phyloP scores from a whole-genome alignment of 1,140 invertebrate genomes.

The Calephelis virginiensis region DNA sequence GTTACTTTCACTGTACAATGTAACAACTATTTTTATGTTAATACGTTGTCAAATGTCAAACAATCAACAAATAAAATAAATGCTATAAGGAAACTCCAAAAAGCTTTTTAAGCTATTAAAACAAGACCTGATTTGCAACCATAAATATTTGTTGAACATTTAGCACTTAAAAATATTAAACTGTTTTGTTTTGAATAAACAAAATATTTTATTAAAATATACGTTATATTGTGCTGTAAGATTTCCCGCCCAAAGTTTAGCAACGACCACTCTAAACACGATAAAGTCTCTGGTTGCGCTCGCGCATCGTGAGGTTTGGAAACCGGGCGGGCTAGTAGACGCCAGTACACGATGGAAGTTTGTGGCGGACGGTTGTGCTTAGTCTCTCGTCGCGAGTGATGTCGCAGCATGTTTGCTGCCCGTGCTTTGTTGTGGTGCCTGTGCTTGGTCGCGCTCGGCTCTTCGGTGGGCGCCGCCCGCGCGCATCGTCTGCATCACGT shows the following conservation, averaged over 20 bases:
- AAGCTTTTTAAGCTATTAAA: too few species aligned
- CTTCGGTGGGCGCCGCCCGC: constrained; percentile 47
- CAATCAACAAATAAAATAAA: too few species aligned
- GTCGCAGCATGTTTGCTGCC: constrained; percentile 68
- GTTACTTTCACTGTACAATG: neutral
- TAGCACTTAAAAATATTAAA: too few species aligned
- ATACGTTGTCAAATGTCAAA: neutral
- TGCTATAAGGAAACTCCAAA: too few species aligned
- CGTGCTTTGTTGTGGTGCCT: constrained; percentile 62
- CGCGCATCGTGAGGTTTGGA: constrained; percentile 47
- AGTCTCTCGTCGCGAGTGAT: constrained; percentile 57
- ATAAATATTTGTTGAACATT: too few species aligned
- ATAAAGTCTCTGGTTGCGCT: constrained; percentile 48
- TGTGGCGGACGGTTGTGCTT: constrained; percentile 59
- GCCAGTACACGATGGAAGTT: constrained; percentile 65
- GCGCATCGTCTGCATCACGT: constrained; percentile 49
- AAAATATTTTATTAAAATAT: neutral
- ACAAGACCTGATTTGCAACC: too few species aligned
- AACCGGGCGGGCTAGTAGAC: constrained; percentile 46
- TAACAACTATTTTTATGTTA: neutral
- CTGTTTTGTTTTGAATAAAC: too few species aligned
- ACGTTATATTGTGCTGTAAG: neutral
- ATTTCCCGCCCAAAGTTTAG: constrained; percentile 21
- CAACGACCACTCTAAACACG: constrained; percentile 33
- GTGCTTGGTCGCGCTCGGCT: constrained; percentile 43